phyloP scores from a whole-genome alignment of 2,888 invertebrate species.

The Pterostichus niger region DNA sequence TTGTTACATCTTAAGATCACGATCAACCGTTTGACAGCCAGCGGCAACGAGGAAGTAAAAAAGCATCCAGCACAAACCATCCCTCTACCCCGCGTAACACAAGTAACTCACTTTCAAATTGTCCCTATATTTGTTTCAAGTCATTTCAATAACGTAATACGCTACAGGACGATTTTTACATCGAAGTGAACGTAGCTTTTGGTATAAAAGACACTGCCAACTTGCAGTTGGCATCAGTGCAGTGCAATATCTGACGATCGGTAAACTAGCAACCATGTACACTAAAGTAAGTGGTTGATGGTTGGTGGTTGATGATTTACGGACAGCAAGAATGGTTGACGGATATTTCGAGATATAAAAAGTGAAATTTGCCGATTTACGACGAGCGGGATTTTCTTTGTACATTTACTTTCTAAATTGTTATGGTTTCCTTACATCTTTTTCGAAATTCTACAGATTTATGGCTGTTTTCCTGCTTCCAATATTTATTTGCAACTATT shows the following conservation, averaged over 20 bases:
- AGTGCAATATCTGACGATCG: slow-evolving; percentile 57
- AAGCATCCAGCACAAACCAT: slow-evolving; percentile 15
- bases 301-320: background rate
- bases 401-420: slow-evolving; percentile 53
- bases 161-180: slow-evolving; percentile 57
- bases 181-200: slow-evolving; percentile 59
- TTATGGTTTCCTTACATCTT: slow-evolving; percentile 15
- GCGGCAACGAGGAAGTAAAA: slow-evolving; percentile 59
- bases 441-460: slow-evolving; percentile 5
- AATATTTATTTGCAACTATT: background rate
- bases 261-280: slow-evolving; percentile 59
- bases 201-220: slow-evolving; percentile 63
- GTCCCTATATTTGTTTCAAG: slow-evolving; percentile 55
- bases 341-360: slow-evolving; percentile 21
- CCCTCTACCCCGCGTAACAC: slow-evolving; percentile 2
- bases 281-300: slow-evolving; percentile 59
- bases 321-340: background rate
- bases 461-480: background rate
- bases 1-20: background rate
- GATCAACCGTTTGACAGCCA: background rate
- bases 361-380: slow-evolving; percentile 47
- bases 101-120: slow-evolving; percentile 63
- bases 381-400: slow-evolving; percentile 32
- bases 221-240: slow-evolving; percentile 61
- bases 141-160: slow-evolving; percentile 65